Conservation (phyloP, 2,797 vertebrate genomes). For the Hafferia zeledoni region DNA sequence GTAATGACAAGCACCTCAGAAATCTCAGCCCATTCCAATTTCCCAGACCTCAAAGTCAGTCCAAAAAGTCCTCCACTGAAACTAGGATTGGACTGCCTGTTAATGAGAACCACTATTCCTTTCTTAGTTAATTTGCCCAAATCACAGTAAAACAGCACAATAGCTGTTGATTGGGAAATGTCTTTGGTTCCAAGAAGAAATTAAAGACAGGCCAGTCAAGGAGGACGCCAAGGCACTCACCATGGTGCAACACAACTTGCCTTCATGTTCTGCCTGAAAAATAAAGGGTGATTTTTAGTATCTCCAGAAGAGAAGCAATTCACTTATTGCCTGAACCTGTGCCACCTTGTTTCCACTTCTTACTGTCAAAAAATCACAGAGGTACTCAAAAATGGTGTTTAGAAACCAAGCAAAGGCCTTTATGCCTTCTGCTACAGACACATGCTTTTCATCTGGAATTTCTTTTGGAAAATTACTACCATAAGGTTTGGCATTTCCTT, state of each 20-base stretch:
- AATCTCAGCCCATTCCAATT: background rate
- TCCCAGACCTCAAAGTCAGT: background rate
- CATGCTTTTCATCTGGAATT: background rate
- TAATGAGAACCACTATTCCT: background rate
- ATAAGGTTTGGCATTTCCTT: constrained; percentile 20
- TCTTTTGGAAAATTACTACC: background rate
- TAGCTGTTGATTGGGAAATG: background rate
- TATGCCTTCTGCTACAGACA: background rate
- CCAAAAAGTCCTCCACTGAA: background rate
- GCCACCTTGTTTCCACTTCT: background rate
- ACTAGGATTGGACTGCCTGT: background rate
- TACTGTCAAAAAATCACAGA: background rate
- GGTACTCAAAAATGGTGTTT: background rate
- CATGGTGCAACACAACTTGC: background rate
- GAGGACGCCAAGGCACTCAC: background rate
- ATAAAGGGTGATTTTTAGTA: background rate
- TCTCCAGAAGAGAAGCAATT: background rate
- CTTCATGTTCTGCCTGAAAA: background rate
- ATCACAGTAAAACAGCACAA: background rate
- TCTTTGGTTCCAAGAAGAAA: background rate
- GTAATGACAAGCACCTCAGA: background rate
- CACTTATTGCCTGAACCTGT: accelerated
- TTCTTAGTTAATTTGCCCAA: background rate
- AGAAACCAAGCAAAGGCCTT: background rate
- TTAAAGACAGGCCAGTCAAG: background rate